These are phyloP conservation scores for Oxystoma pomonae DNA, from an alignment of 2,888 invertebrate species.

Conservation along the genomic window DNA sequence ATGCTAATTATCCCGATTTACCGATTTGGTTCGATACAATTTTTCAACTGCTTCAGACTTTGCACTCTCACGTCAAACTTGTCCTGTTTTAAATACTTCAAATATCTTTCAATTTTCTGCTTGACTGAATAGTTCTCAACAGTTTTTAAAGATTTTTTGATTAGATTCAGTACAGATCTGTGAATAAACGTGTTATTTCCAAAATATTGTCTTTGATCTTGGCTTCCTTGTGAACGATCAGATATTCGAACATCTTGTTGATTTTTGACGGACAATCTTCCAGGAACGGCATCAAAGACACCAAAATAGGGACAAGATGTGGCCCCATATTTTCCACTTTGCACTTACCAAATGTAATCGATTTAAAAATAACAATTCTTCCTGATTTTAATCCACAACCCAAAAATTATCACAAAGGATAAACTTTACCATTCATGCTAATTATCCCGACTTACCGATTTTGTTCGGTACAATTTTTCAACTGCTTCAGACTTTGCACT, in stretches of 20 bases:
- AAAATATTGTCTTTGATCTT: slow-evolving; percentile 65
- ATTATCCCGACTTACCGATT: slow-evolving; percentile 1
- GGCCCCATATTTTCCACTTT: slow-evolving; percentile 70
- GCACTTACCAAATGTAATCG: too few relatives aligned
- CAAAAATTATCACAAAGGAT: too few relatives aligned
- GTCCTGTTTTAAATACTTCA: slow-evolving; percentile 72
- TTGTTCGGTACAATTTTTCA: neutral
- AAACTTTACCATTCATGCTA: too few relatives aligned
- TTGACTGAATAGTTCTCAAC: slow-evolving; percentile 55
- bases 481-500: slow-evolving; percentile 49
- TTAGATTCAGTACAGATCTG: slow-evolving; percentile 58
- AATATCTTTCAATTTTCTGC: slow-evolving; percentile 61
- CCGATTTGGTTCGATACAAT: neutral
- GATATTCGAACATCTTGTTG: slow-evolving; percentile 71
- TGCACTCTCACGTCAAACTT: slow-evolving; percentile 73
- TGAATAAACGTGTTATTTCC: slow-evolving; percentile 69
- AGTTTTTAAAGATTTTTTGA: slow-evolving; percentile 50
- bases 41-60: slow-evolving; percentile 39
- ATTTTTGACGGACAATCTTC: slow-evolving; percentile 65
- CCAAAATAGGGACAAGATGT: slow-evolving; percentile 76
- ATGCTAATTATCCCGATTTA: too few relatives aligned
- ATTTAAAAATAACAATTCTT: slow-evolving; percentile 62
- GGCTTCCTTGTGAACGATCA: slow-evolving; percentile 69
- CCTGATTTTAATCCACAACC: slow-evolving; percentile 80
- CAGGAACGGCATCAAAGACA: slow-evolving; percentile 74